A percentile compares a stretch with the other conserved stretches of the same genome.
Evolutionary conservation across 2,797 vertebrate genomes (phyloP).

Genomic region (Morus bassanus): DNA sequence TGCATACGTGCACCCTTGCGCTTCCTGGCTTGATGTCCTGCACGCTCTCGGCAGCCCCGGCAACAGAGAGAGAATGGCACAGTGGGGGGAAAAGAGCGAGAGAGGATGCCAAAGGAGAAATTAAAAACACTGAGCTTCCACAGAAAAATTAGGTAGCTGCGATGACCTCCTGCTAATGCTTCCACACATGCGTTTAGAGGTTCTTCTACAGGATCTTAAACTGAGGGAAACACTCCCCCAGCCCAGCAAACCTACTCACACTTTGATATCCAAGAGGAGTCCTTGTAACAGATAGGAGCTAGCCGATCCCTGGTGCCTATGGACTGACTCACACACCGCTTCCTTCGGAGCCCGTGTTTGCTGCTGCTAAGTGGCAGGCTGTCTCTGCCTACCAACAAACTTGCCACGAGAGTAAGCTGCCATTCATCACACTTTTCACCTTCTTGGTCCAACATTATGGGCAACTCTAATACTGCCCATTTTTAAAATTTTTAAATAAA

Average conservation of each 20-base stretch:
- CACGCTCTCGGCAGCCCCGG: neutral
- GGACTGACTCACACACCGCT: neutral
- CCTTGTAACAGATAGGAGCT: neutral
- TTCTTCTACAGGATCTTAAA: neutral
- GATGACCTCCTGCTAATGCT: neutral
- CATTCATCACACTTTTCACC: neutral
- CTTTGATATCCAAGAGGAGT: neutral
- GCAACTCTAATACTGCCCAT: neutral
- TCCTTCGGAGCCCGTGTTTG: neutral
- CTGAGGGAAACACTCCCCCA: neutral
- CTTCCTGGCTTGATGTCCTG: neutral
- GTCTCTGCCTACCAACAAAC: neutral
- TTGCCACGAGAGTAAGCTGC: neutral
- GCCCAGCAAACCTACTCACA: neutral
- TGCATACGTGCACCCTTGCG: accelerated
- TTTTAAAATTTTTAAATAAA: constrained; percentile 18
- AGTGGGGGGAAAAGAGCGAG: neutral
- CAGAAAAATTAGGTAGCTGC: neutral
- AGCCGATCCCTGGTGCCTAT: neutral
- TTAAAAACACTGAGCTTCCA: neutral
- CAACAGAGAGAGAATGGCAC: neutral
- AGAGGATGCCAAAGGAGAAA: neutral
- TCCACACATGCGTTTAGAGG: neutral
- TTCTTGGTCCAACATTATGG: neutral
- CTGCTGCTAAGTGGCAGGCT: neutral